Conservation (phyloP, 2,113 vertebrate species). For the Entomyzon cyanotis region DNA sequence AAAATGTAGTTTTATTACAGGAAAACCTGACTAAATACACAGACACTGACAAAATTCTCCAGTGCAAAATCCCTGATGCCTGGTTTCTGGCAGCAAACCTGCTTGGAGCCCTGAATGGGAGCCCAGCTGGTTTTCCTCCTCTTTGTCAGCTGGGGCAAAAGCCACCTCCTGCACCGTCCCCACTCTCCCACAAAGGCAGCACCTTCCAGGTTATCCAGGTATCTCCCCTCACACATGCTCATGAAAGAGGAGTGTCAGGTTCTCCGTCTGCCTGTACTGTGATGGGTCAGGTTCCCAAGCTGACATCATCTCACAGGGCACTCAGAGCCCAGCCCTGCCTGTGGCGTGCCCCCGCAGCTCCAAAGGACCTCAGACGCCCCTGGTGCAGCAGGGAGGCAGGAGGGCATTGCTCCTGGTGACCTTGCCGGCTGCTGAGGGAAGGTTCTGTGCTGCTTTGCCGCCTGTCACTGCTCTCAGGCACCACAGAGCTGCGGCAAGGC, state of each 20-base stretch:
- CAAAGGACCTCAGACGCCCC: not conserved
- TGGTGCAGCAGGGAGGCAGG: not conserved
- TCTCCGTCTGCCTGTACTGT: not conserved
- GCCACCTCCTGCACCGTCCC: not conserved
- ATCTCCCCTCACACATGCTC: rapidly evolving
- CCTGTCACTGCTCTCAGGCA: not conserved
- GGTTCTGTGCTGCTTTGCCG: not conserved
- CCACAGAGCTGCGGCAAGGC: not conserved
- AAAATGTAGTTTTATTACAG: constrained; percentile 28
- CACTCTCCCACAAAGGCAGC: not conserved
- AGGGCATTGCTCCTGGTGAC: not conserved
- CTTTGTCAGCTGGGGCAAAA: not conserved
- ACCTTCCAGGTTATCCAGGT: not conserved
- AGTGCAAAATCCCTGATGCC: not conserved
- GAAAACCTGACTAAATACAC: constrained; percentile 44
- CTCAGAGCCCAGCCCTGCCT: not conserved
- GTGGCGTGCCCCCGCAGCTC: not conserved
- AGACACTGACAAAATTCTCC: constrained; percentile 1
- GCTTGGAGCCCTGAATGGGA: not conserved
- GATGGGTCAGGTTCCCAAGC: not conserved
- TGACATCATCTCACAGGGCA: rapidly evolving
- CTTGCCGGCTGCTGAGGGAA: not conserved
- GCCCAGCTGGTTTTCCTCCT: not conserved
- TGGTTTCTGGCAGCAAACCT: not conserved
- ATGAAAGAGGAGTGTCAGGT: no score